Conservation (phyloP, 2,113 vertebrate species). For the Vidua macroura region DNA sequence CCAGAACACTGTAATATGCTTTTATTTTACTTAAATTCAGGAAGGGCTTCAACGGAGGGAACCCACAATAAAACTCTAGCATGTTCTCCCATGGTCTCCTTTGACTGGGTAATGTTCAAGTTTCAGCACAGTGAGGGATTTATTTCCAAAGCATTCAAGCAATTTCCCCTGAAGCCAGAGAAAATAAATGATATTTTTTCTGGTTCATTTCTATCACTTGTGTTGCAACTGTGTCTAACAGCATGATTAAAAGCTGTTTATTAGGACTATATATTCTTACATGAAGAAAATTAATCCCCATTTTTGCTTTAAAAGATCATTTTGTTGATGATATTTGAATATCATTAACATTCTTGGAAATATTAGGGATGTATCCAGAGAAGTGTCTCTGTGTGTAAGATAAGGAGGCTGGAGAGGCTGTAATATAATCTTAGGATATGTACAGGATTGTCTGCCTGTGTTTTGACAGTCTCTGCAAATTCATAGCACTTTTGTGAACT, state of each 20-base stretch:
- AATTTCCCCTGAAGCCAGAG: background rate
- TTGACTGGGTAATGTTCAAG: background rate
- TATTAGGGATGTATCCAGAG: background rate
- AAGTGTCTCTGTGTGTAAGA: background rate
- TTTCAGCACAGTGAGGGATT: slow-evolving; percentile 16
- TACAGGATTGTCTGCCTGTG: background rate
- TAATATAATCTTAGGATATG: background rate
- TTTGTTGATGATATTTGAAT: background rate
- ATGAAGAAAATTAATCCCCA: background rate
- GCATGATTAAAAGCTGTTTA: background rate
- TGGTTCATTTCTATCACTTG: background rate
- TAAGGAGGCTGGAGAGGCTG: background rate
- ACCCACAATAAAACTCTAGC: background rate
- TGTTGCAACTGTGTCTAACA: background rate
- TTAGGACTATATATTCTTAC: slow-evolving; percentile 6
- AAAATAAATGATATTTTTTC: slow-evolving; percentile 9
- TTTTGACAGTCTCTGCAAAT: background rate
- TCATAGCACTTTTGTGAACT: background rate
- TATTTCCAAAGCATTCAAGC: slow-evolving; percentile 29
- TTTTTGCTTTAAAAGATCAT: slow-evolving; percentile 5
- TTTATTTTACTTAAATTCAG: background rate
- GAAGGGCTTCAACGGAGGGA: background rate
- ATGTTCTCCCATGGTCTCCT: background rate
- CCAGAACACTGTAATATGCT: background rate
- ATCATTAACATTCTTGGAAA: background rate